Conservation (phyloP, 2,797 vertebrate species). For the Podargus strigoides region DNA sequence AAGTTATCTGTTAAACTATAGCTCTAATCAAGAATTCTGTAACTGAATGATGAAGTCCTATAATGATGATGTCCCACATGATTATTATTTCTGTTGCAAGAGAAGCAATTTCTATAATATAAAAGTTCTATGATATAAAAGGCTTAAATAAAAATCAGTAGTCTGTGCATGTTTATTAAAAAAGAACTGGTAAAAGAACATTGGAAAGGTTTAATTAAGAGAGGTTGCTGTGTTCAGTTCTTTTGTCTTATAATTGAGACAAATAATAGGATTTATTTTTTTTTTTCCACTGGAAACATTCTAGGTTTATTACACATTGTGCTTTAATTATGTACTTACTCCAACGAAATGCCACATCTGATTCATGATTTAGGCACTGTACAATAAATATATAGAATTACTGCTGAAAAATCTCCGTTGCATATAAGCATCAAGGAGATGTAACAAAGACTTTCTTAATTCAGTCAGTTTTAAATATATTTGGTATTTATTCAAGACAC, state of each 20-base stretch:
- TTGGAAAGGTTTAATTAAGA: constrained; percentile 26
- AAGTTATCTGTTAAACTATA: background rate
- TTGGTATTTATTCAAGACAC: background rate
- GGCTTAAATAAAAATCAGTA: background rate
- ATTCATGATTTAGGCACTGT: background rate
- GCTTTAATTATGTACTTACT: constrained; percentile 25
- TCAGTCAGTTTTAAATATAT: background rate
- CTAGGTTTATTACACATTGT: background rate
- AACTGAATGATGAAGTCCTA: background rate
- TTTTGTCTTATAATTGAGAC: constrained; percentile 17
- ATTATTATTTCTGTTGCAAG: background rate
- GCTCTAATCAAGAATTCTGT: background rate
- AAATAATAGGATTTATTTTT: background rate
- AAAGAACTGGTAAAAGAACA: background rate
- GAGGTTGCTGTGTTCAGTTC: background rate
- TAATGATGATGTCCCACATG: background rate
- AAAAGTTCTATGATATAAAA: background rate
- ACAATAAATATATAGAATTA: background rate
- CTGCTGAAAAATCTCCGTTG: background rate
- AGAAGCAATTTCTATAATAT: background rate
- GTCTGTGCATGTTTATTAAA: background rate
- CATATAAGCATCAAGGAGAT: background rate
- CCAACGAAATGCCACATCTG: background rate
- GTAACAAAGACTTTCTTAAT: background rate
- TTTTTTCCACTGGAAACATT: background rate